Conservation (phyloP, 2,797 vertebrate genomes). For the Sarcoramphus papa region DNA sequence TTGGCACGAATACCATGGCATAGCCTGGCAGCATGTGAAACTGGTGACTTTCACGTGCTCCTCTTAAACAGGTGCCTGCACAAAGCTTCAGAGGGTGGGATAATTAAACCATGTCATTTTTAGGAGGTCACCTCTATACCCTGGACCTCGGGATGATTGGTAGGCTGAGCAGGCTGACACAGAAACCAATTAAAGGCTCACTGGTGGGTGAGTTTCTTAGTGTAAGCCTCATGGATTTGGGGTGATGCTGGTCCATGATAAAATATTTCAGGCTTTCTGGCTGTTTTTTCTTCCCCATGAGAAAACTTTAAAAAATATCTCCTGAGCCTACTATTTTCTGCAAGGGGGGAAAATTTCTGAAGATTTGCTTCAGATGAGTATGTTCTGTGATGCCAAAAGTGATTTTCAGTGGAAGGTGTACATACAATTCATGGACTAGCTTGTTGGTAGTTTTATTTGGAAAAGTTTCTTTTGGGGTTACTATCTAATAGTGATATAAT, state of each 20-base stretch:
- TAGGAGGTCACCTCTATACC: background rate
- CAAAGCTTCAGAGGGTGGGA: background rate
- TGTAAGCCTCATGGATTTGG: background rate
- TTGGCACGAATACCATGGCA: accelerated
- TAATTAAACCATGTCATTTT: background rate
- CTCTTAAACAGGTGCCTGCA: constrained; percentile 16
- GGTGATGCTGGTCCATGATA: background rate
- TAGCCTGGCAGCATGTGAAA: background rate
- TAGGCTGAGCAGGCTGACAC: background rate
- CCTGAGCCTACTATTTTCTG: background rate
- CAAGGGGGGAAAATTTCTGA: background rate
- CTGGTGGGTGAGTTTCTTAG: background rate
- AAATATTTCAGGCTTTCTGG: background rate
- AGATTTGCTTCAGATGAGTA: background rate
- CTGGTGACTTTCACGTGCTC: background rate
- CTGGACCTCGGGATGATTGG: background rate
- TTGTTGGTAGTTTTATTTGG: background rate
- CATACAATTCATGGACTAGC: background rate
- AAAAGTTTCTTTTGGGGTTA: background rate
- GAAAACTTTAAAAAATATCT: background rate
- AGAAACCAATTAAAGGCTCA: background rate
- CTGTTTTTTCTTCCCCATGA: background rate
- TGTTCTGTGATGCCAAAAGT: background rate
- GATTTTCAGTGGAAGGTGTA: background rate
- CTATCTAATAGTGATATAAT: background rate